Conservation (phyloP, 2,797 vertebrate genomes). For the Falco biarmicus region DNA sequence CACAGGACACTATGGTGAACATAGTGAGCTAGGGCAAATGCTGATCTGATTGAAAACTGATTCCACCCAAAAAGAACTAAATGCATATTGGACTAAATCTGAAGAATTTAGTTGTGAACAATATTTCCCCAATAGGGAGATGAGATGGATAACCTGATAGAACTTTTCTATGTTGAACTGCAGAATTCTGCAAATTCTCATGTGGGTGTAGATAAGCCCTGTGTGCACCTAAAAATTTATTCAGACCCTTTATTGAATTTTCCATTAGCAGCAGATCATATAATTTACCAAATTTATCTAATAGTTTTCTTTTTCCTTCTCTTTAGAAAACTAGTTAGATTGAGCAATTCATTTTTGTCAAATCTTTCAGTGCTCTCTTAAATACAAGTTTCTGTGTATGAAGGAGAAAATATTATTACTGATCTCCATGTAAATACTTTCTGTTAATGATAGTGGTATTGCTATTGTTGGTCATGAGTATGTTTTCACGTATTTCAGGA, state of each 20-base stretch:
- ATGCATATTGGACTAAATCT: not conserved
- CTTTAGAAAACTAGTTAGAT: not conserved
- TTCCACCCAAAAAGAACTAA: not conserved
- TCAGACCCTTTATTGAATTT: not conserved
- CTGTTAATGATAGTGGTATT: not conserved
- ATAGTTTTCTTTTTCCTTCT: not conserved
- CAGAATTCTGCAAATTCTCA: not conserved
- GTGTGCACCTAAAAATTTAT: not conserved
- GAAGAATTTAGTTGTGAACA: not conserved
- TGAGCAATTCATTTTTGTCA: not conserved
- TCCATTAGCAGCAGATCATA: not conserved
- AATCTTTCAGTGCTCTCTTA: not conserved
- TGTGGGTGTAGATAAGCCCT: not conserved
- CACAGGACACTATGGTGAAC: not conserved
- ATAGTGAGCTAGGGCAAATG: rapidly evolving
- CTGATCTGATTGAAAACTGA: not conserved
- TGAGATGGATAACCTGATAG: not conserved
- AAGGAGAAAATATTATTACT: not conserved
- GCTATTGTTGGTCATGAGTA: not conserved
- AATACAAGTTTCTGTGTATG: not conserved
- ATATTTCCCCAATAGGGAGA: not conserved
- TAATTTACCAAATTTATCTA: not conserved
- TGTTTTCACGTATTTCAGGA: not conserved
- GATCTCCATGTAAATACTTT: not conserved
- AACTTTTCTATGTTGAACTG: not conserved